Conservation (phyloP, 2,113 vertebrate genomes). For the Colinus virginianus region DNA sequence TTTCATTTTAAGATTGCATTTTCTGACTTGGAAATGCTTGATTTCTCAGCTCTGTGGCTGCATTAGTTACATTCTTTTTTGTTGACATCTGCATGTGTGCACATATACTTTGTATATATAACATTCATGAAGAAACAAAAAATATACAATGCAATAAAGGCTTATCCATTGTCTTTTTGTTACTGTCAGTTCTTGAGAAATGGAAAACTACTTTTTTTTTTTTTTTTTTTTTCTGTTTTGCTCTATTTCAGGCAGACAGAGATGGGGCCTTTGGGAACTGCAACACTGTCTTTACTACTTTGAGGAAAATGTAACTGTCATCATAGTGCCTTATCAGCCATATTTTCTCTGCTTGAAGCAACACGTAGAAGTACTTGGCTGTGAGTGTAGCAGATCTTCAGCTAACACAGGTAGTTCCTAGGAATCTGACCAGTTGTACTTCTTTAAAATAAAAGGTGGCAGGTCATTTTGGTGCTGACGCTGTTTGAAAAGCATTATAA, state of each 20-base stretch:
- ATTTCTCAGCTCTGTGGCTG: neutral
- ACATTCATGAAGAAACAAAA: neutral
- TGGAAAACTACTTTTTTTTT: constrained; percentile 1
- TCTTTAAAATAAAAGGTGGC: constrained; percentile 27
- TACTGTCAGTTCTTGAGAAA: constrained; percentile 14
- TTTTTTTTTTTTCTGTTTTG: neutral
- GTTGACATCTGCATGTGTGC: neutral
- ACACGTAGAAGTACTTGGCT: constrained; percentile 4
- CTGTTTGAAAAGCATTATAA: neutral
- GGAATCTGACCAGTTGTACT: constrained; percentile 2
- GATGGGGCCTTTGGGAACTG: constrained; percentile 21
- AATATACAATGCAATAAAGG: neutral
- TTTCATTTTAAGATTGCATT: neutral
- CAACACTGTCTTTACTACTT: constrained; percentile 35
- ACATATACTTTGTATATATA: neutral
- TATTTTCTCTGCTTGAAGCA: constrained; percentile 27
- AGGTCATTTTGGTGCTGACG: neutral
- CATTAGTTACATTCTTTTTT: neutral
- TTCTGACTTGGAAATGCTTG: neutral
- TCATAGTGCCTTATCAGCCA: constrained; percentile 39
- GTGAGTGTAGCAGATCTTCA: neutral
- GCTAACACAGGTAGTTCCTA: neutral
- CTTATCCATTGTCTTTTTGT: constrained; percentile 27
- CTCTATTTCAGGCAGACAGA: constrained; percentile 33
- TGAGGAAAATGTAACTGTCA: constrained; percentile 36